These are phyloP conservation scores for roundworm (Caenorhabditis elegans) DNA, from an alignment of 1,140 invertebrate species.

Conservation along the genomic window DNA sequence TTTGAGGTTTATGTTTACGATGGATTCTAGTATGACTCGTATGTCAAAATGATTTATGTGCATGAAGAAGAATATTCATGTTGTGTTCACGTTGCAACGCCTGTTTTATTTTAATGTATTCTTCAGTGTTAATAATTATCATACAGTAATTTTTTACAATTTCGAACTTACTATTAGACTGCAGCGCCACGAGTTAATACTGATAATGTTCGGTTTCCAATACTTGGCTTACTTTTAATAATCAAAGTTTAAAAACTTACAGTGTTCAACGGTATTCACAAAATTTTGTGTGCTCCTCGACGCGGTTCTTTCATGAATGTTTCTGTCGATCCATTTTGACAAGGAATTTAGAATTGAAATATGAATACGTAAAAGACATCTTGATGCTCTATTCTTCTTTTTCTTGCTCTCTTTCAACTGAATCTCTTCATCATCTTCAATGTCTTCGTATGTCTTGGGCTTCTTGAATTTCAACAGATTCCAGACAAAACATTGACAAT, in stretches of 20 bases:
- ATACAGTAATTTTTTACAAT: no score
- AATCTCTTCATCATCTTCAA: neutral
- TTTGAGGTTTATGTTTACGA: no score
- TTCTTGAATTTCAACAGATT: constrained; percentile 7
- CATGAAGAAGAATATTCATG: no score
- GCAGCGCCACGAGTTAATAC: no score
- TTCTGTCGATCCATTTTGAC: neutral
- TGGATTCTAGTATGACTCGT: no score
- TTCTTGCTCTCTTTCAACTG: neutral
- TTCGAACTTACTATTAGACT: no score
- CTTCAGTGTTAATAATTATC: no score
- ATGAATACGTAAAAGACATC: neutral
- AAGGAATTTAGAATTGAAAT: constrained; percentile 14
- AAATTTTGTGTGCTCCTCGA: constrained; percentile 16
- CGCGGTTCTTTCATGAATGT: neutral
- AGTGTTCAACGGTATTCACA: neutral
- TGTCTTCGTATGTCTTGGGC: neutral
- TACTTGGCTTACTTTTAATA: no score
- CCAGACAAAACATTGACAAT: constrained; percentile 7
- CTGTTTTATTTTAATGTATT: no score
- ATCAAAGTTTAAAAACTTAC: neutral
- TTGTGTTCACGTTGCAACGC: no score
- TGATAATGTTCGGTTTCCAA: no score
- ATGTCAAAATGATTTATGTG: no score
- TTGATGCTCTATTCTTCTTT: neutral